Evolutionary conservation across 2,113 vertebrate species (phyloP).

Genomic region (Eurystomus gularis): DNA sequence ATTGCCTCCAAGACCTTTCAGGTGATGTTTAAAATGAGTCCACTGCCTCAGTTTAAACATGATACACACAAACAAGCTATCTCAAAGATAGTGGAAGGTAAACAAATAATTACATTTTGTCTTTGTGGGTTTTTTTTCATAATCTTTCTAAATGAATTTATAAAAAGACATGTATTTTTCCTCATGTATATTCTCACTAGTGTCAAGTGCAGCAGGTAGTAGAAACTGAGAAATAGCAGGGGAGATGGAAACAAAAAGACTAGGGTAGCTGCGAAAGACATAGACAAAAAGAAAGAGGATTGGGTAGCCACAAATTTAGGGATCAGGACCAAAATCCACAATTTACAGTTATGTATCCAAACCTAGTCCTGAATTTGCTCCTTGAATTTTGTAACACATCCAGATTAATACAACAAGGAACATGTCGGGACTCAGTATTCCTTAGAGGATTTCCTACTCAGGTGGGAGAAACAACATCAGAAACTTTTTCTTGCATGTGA

Average conservation of each 20-base stretch:
- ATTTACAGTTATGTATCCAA: background rate
- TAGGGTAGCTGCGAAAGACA: background rate
- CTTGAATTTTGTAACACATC: background rate
- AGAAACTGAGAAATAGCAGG: background rate
- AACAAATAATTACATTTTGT: background rate
- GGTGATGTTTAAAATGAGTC: background rate
- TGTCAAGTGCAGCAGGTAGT: background rate
- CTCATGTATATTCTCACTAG: background rate
- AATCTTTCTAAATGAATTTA: background rate
- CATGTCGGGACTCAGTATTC: background rate
- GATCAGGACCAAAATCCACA: background rate
- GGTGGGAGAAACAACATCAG: background rate
- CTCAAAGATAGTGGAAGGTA: background rate
- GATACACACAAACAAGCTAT: background rate
- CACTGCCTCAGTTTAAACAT: background rate
- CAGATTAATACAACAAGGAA: background rate
- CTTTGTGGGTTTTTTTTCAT: background rate
- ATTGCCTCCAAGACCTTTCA: background rate
- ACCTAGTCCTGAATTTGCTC: background rate
- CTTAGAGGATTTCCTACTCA: background rate
- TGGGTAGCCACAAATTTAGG: background rate
- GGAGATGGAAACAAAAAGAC: background rate
- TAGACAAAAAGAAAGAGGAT: background rate
- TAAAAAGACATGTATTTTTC: background rate
- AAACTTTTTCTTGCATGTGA: background rate